Base-by-base conservation (phyloP, 2,113 vertebrate genomes). In the Silurus asotus region DNA sequence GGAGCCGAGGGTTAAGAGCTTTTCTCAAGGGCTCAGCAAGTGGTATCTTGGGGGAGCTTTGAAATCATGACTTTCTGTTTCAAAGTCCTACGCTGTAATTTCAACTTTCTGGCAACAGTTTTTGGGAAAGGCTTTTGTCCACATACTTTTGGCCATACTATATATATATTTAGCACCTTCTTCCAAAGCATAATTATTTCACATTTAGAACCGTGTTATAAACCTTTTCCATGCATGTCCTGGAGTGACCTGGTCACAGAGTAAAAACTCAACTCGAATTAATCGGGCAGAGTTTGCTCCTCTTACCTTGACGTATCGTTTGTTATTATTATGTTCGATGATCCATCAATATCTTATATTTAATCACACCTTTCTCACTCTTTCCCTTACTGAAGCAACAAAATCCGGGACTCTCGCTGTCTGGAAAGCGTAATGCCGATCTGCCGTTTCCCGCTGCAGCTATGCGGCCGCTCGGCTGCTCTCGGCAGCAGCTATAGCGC, bases 401-500 rank as follows among this genome's bases (percentile, higher is more conserved):
- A 25, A 37, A 79, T 48, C 17, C 53, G 14, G 15, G 56, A 79
- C 77, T 79, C 25, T 69, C 48, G 64, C 48, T 23, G 45, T 65
- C 67, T 80, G 65, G 58, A 84, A 81, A 49, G 58, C 45, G 64
- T 72, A 78, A 72, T 70, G 69, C 75, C 69, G 55, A 61, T 72
- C 61, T 76, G 70, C 55, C 65, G 28, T 89, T 82, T 83, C 65
- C 48, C 11, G 49, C 45, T 23, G 56, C 49, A 55, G 61, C 72
- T 74, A 87, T 37, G 69, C 51, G 64, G 67, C 84, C 87, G 70
- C 89, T 85, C 72, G 70, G 70, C 69, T 59, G 65, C 59, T 75
- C 49, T 77, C 78, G n/a, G 82, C 67, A 37, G 56, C 56, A 59
- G 72, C 84, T 88, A 81, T 87, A 87, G 82, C 80, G 65, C 65